Evolutionary conservation across 2,888 invertebrate genomes (phyloP).

Genomic region (Mythimna albipuncta): DNA sequence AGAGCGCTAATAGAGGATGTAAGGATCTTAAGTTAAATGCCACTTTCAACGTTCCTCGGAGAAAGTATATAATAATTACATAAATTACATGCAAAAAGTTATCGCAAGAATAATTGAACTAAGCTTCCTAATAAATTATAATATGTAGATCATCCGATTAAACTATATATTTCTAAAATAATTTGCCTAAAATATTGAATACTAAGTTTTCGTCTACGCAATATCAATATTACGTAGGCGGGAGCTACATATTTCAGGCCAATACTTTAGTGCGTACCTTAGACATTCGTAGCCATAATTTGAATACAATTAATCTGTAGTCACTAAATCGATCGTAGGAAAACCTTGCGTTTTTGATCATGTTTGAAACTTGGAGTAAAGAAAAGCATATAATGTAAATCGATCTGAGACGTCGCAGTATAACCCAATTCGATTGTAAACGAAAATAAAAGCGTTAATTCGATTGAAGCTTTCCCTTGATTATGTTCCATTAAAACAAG

Average conservation of each 20-base stretch:
- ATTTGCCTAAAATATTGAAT: slow-evolving; percentile 29
- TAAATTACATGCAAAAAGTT: slow-evolving; percentile 64
- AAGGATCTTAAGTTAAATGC: slow-evolving; percentile 63
- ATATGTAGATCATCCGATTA: slow-evolving; percentile 16
- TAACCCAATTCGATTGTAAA: slow-evolving; percentile 70
- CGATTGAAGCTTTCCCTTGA: slow-evolving; percentile 80
- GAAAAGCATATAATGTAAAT: slow-evolving; percentile 19
- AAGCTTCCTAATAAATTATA: slow-evolving; percentile 35
- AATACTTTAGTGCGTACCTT: slow-evolving; percentile 33
- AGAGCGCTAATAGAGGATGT: slow-evolving; percentile 65
- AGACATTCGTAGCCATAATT: slow-evolving; percentile 20
- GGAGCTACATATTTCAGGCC: slow-evolving; percentile 20
- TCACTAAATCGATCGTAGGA: slow-evolving; percentile 15
- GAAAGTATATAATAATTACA: slow-evolving; percentile 71
- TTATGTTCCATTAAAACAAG: slow-evolving; percentile 81
- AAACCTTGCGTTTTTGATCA: slow-evolving; percentile 27
- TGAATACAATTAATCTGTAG: slow-evolving; percentile 30
- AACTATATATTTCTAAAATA: slow-evolving; percentile 40
- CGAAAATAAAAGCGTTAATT: slow-evolving; percentile 82
- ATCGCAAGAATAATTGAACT: slow-evolving; percentile 46
- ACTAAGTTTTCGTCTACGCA: slow-evolving; percentile 10
- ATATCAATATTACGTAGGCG: slow-evolving; percentile 8
- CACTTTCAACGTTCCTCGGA: slow-evolving; percentile 73
- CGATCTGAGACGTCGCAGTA: slow-evolving; percentile 27
- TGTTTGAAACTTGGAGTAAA: slow-evolving; percentile 25